phyloP scores from a whole-genome alignment of 1,140 invertebrate species.

The Metaphire vulgaris region DNA sequence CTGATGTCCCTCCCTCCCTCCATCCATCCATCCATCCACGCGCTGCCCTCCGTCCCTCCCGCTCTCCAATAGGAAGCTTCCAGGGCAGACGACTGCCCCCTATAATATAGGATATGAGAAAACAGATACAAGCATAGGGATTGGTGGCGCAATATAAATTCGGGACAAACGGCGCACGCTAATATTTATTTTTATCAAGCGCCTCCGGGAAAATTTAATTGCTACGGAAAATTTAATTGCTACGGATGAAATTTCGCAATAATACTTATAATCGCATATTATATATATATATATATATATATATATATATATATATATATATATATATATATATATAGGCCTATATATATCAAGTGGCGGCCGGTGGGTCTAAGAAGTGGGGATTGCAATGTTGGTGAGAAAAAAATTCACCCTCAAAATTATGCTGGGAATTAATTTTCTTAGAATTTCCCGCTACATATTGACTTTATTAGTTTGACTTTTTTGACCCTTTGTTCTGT shows the following conservation, averaged over 20 bases:
- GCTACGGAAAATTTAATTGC: not conserved
- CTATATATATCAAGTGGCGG: not conserved
- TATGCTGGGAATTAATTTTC: too few relatives aligned
- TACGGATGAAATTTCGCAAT: not conserved
- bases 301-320: not conserved
- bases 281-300: slow-evolving; percentile 4
- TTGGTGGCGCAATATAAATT: too few relatives aligned
- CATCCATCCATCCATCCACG: not conserved
- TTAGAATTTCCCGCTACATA: too few relatives aligned
- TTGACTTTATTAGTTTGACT: too few relatives aligned
- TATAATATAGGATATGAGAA: too few relatives aligned
- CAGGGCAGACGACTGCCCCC: not conserved
- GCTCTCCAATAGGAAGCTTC: not conserved
- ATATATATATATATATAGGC: not conserved
- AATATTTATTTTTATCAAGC: not conserved
- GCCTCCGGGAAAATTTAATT: not conserved
- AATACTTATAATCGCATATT: too few relatives aligned
- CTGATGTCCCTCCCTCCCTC: slow-evolving; percentile 1
- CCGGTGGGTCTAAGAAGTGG: too few relatives aligned
- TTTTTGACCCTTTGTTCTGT: too few relatives aligned
- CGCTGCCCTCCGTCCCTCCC: not conserved
- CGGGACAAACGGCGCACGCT: too few relatives aligned
- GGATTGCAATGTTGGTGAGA: too few relatives aligned
- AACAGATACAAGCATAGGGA: too few relatives aligned
- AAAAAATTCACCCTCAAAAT: too few relatives aligned